Percentiles rank a stretch among this genome's conserved stretches.
Conservation (phyloP, 2,888 invertebrate species). For the Dicyrtoma fusca region DNA sequence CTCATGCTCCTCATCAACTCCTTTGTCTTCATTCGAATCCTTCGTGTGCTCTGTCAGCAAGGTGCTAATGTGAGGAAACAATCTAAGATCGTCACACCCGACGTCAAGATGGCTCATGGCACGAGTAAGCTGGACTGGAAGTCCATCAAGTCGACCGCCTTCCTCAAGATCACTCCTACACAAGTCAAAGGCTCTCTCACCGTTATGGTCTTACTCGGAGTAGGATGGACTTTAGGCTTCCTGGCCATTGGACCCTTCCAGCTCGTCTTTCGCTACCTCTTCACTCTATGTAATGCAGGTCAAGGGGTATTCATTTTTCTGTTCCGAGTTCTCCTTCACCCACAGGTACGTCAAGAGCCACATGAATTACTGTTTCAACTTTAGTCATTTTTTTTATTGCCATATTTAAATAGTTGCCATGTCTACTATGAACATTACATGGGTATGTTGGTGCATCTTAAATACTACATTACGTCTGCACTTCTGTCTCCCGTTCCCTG, state of each 20-base stretch:
- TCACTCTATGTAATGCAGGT: constrained; percentile 52
- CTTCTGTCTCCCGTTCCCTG: too few relatives aligned
- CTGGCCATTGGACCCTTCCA: constrained; percentile 54
- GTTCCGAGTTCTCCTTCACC: constrained; percentile 52
- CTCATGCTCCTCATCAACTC: constrained; percentile 60
- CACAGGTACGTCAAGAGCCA: constrained; percentile 41
- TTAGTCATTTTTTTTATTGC: not conserved
- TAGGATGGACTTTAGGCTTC: constrained; percentile 54
- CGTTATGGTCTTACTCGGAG: constrained; percentile 52
- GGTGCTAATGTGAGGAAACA: constrained; percentile 40
- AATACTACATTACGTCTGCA: too few relatives aligned
- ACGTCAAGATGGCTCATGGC: constrained; percentile 11
- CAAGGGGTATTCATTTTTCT: constrained; percentile 55
- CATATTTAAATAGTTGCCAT: too few relatives aligned
- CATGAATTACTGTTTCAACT: too few relatives aligned
- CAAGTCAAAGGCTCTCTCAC: constrained; percentile 55
- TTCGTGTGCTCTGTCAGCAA: constrained; percentile 58
- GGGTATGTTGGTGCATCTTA: too few relatives aligned
- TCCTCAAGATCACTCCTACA: constrained; percentile 40
- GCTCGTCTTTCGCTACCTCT: constrained; percentile 50
- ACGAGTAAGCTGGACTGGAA: constrained; percentile 37
- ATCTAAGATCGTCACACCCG: constrained; percentile 9
- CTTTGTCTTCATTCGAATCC: constrained; percentile 60
- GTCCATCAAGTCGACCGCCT: constrained; percentile 31
- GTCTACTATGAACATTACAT: too few relatives aligned